These are phyloP conservation scores for Bucorvus abyssinicus DNA, from an alignment of 2,797 vertebrate genomes.

Conservation along the genomic window DNA sequence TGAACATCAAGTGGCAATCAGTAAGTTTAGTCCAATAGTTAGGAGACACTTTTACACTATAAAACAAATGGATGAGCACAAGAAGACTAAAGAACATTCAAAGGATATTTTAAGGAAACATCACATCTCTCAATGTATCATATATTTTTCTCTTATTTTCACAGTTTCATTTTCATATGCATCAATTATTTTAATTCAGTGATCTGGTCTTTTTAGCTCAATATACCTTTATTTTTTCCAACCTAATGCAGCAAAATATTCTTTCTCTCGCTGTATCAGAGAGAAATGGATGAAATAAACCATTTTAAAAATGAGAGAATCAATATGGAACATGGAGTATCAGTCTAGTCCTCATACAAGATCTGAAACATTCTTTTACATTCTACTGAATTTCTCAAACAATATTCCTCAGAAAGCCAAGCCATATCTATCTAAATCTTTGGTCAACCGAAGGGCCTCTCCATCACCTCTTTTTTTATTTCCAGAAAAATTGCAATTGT, in stretches of 20 bases:
- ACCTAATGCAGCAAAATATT: background rate
- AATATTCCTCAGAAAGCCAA: background rate
- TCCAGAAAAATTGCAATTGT: background rate
- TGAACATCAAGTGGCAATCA: background rate
- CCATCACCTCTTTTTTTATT: background rate
- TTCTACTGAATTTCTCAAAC: background rate
- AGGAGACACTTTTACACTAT: background rate
- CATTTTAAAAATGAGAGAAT: background rate
- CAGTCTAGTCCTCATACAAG: background rate
- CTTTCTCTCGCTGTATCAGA: background rate
- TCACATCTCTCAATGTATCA: background rate
- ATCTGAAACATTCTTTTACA: background rate
- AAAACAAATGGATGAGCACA: background rate
- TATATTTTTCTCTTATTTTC: background rate
- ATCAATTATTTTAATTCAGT: background rate
- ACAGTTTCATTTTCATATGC: background rate
- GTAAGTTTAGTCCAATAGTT: background rate
- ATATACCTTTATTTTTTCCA: background rate
- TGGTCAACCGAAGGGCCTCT: background rate
- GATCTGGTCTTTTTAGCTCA: background rate
- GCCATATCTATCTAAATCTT: background rate
- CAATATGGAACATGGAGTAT: background rate
- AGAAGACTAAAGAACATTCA: background rate
- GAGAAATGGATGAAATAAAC: background rate
- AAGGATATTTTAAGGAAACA: background rate